Evolutionary conservation across 2,113 vertebrate genomes (phyloP).

Genomic region (Sceloporus undulatus): DNA sequence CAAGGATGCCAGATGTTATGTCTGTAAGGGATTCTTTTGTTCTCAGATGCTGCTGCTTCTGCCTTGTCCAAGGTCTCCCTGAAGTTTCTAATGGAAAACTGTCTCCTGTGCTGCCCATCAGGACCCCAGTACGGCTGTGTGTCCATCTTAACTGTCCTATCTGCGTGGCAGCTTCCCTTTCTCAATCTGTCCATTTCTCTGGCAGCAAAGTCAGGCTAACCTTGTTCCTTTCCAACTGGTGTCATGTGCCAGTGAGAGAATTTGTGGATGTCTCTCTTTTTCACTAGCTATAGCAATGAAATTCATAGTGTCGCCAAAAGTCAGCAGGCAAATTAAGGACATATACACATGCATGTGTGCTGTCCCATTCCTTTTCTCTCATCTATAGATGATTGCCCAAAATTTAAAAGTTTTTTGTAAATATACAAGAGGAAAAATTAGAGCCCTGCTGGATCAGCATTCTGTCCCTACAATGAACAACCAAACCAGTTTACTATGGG

Average conservation of each 20-base stretch:
- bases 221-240: constrained; percentile 58
- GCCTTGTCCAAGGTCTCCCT: background rate
- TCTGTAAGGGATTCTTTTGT: constrained; percentile 45
- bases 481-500: no score
- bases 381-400: constrained; percentile 3
- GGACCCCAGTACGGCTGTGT: constrained; percentile 25
- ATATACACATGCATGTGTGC: no score
- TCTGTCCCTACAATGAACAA: no score
- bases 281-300: constrained; percentile 49
- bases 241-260: constrained; percentile 51
- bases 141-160: background rate
- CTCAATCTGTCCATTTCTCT: constrained; percentile 47
- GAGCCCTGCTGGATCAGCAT: background rate
- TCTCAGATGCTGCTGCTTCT: constrained; percentile 4
- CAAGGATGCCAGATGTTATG: constrained; percentile 7
- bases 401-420: background rate
- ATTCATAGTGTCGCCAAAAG: background rate
- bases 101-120: background rate
- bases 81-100: background rate
- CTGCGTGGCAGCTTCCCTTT: constrained; percentile 24
- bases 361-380: constrained; percentile 18
- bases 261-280: constrained; percentile 67
- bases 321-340: no score
- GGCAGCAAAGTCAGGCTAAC: constrained; percentile 66
- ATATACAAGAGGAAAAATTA: background rate